phyloP scores from a whole-genome alignment of 1,140 invertebrate species.

The Trachymyrmex cornetzi region DNA sequence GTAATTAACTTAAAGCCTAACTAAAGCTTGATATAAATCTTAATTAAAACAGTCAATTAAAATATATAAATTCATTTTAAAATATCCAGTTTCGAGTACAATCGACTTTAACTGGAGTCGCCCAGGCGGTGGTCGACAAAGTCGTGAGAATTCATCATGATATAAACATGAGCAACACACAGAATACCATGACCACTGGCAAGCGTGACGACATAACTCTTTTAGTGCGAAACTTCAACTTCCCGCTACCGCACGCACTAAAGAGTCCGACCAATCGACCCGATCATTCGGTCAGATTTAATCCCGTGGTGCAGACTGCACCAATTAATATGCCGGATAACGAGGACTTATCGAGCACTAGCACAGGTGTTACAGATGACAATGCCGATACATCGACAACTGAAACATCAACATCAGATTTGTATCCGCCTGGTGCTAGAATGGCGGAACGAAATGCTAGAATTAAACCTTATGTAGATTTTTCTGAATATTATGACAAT shows the following conservation, averaged over 20 bases:
- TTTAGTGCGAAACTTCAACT: slow-evolving; percentile 95
- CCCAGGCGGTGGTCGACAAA: slow-evolving; percentile 95
- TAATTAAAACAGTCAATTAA: too few relatives aligned
- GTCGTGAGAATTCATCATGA: slow-evolving; percentile 94
- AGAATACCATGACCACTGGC: slow-evolving; percentile 84
- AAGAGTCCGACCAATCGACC: slow-evolving; percentile 84
- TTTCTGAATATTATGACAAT: slow-evolving; percentile 93
- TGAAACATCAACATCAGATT: slow-evolving; percentile 84
- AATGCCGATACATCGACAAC: slow-evolving; percentile 81
- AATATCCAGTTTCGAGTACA: slow-evolving; percentile 91
- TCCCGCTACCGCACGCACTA: slow-evolving; percentile 90
- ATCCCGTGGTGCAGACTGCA: slow-evolving; percentile 88
- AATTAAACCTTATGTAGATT: slow-evolving; percentile 95
- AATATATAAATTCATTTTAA: neutral
- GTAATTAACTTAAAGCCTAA: slow-evolving; percentile 78
- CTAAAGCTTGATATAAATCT: neutral
- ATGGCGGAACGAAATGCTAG: slow-evolving; percentile 87
- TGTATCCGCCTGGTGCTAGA: slow-evolving; percentile 82
- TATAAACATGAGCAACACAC: slow-evolving; percentile 90
- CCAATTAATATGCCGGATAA: slow-evolving; percentile 66
- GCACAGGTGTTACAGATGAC: slow-evolving; percentile 78
- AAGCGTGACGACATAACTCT: slow-evolving; percentile 94
- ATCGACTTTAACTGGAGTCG: slow-evolving; percentile 93
- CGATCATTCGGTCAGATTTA: slow-evolving; percentile 87
- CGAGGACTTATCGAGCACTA: slow-evolving; percentile 75